Conservation (phyloP, 23 tunicate genomes). For the Clavelina lepadiformis region DNA sequence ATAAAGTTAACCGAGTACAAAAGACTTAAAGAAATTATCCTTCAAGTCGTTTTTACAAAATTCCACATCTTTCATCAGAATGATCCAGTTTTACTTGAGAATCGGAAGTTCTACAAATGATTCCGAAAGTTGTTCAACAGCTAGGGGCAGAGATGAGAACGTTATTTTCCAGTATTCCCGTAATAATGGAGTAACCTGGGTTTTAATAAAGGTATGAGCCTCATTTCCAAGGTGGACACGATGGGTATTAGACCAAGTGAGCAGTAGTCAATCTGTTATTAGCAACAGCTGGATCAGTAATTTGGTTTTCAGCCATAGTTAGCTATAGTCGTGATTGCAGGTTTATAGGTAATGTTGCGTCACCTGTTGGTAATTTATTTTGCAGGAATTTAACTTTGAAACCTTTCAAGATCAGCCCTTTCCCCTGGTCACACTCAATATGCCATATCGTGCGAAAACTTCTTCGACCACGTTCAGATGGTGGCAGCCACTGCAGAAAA, state of each 20-base stretch:
- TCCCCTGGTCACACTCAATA: constrained; percentile 19
- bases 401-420: background rate
- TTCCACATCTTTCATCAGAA: constrained; percentile 1
- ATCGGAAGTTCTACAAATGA: constrained; percentile 16
- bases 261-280: too few relatives aligned
- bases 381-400: constrained; percentile 59
- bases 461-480: constrained; percentile 61
- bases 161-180: constrained; percentile 71
- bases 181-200: constrained; percentile 72
- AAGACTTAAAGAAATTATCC: too few relatives aligned
- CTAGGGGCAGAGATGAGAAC: constrained; percentile 44
- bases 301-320: too few relatives aligned
- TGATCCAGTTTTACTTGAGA: constrained; percentile 59
- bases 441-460: constrained; percentile 60
- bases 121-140: constrained; percentile 6
- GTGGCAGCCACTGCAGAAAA: constrained; percentile 79
- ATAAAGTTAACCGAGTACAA: too few relatives aligned
- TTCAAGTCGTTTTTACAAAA: too few relatives aligned
- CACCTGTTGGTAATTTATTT: background rate
- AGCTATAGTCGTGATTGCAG: too few relatives aligned
- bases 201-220: constrained; percentile 39
- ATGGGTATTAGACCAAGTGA: too few relatives aligned
- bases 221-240: too few relatives aligned
- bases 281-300: too few relatives aligned
- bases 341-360: too few relatives aligned